phyloP scores from a whole-genome alignment of 2,888 invertebrate species.

The Agrilus biguttatus region DNA sequence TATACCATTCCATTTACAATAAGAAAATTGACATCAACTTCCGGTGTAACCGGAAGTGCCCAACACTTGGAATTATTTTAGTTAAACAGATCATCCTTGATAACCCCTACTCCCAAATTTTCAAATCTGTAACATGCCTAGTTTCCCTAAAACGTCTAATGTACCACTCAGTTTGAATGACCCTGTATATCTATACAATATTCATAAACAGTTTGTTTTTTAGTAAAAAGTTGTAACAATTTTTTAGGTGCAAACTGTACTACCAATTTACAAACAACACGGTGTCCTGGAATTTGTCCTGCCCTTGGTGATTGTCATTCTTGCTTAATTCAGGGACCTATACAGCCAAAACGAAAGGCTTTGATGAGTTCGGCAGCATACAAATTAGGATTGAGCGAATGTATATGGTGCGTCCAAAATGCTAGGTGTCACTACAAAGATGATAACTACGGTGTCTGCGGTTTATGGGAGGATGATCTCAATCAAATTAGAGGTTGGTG shows the following conservation, averaged over 20 bases:
- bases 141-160: too few relatives aligned
- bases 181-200: too few relatives aligned
- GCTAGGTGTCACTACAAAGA: conserved; percentile 79
- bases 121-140: too few relatives aligned
- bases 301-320: conserved; percentile 81
- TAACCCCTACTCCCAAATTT: too few relatives aligned
- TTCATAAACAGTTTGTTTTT: too few relatives aligned
- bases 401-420: conserved; percentile 89
- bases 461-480: conserved; percentile 60
- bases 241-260: conserved; percentile 66
- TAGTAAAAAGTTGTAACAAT: too few relatives aligned
- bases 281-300: conserved; percentile 81
- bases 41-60: too few relatives aligned
- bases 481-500: conserved; percentile 81
- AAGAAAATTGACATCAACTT: too few relatives aligned
- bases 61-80: too few relatives aligned
- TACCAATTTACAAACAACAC: conserved; percentile 75
- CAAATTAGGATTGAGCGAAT: conserved; percentile 64
- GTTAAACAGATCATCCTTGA: too few relatives aligned
- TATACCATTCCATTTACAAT: too few relatives aligned
- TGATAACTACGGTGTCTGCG: conserved; percentile 71
- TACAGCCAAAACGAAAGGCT: conserved; percentile 24
- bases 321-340: conserved; percentile 68
- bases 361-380: conserved; percentile 52
- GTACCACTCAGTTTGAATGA: too few relatives aligned